A percentile compares a stretch with the other conserved stretches of the same genome.
These are phyloP conservation scores for Drosophila colorata DNA, from an alignment of 2,888 invertebrate genomes.

Conservation along the genomic window DNA sequence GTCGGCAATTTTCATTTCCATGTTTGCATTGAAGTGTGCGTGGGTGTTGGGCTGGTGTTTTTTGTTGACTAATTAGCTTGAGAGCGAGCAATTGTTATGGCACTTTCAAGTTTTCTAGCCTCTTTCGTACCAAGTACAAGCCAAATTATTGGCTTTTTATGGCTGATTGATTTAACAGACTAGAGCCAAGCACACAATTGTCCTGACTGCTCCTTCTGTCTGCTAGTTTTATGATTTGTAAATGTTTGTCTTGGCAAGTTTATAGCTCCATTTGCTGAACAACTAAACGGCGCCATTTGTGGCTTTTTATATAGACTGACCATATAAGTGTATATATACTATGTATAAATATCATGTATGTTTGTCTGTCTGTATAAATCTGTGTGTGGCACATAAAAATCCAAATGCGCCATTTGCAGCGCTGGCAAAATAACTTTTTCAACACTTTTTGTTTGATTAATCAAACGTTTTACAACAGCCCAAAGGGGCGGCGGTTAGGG, in stretches of 20 bases:
- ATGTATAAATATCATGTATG: background rate
- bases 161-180: conserved; percentile 56
- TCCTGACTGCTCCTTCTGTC: conserved; percentile 32
- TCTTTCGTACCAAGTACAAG: conserved; percentile 29
- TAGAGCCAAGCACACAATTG: conserved; percentile 20
- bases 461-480: conserved; percentile 55
- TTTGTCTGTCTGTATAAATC: conserved; percentile 47
- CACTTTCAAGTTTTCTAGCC: conserved; percentile 28
- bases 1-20: conserved; percentile 22
- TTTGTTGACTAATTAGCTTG: conserved; percentile 57
- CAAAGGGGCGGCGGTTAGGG: conserved; percentile 4
- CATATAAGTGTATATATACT: conserved; percentile 12
- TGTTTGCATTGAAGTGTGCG: conserved; percentile 22
- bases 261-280: conserved; percentile 68
- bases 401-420: conserved; percentile 75
- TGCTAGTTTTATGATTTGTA: conserved; percentile 75
- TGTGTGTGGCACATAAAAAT: conserved; percentile 74
- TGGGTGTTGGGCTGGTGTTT: conserved; percentile 4
- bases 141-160: conserved; percentile 54
- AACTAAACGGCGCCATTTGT: conserved; percentile 66
- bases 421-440: conserved; percentile 79
- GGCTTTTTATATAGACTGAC: conserved; percentile 68
- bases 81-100: conserved; percentile 48
- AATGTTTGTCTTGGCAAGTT: conserved; percentile 75
- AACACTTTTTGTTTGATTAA: conserved; percentile 79